These are phyloP conservation scores for Cacoxenus indagator DNA, from an alignment of 2,888 invertebrate genomes.

Conservation along the genomic window DNA sequence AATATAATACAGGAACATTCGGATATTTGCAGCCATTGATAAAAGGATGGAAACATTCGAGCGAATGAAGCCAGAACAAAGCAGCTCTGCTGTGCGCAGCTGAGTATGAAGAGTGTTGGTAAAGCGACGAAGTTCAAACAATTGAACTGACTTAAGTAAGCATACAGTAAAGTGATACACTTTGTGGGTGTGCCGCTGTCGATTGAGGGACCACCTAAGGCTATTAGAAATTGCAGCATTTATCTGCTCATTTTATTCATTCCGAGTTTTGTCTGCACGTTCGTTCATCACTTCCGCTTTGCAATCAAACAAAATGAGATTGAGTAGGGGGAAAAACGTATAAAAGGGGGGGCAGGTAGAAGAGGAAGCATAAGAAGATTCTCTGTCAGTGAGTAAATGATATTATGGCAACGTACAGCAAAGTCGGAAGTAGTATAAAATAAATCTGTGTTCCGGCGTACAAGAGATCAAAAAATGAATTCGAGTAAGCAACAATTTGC, in stretches of 20 bases:
- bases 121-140: background rate
- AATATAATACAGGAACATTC: background rate
- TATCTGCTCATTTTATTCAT: slow-evolving; percentile 3
- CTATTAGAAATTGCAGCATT: background rate
- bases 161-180: background rate
- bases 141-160: background rate
- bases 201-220: background rate
- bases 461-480: background rate
- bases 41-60: background rate
- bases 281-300: slow-evolving; percentile 3
- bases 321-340: background rate
- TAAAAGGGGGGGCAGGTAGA: background rate
- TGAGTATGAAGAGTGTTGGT: background rate
- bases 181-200: background rate
- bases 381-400: background rate
- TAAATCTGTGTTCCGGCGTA: background rate
- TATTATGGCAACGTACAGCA: background rate
- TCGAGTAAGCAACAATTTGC: slow-evolving; percentile 10
- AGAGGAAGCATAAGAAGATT: background rate
- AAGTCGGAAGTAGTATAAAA: background rate
- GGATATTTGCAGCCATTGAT: background rate
- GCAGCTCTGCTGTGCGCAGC: background rate
- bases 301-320: background rate
- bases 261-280: background rate
- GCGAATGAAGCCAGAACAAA: background rate